Conservation (phyloP, 2,797 vertebrate species). For the Spheniscus humboldti region DNA sequence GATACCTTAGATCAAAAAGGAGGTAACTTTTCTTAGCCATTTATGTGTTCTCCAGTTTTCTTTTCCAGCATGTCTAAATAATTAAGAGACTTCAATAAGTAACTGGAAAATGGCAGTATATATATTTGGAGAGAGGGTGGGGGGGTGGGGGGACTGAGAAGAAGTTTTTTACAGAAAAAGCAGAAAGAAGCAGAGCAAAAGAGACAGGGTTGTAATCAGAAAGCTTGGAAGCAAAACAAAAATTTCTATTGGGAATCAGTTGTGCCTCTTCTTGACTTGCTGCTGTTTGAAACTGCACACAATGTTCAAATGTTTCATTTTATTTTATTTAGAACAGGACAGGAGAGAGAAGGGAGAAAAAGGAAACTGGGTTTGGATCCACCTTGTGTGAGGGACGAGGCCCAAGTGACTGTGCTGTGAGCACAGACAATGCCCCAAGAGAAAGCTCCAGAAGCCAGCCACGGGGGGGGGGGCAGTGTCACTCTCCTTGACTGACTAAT, state of each 20-base stretch:
- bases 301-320: not conserved
- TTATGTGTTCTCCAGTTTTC: not conserved
- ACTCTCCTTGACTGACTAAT: too few species aligned
- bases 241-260: not conserved
- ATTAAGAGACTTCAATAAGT: not conserved
- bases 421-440: too few species aligned
- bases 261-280: not conserved
- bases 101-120: not conserved
- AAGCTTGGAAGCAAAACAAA: not conserved
- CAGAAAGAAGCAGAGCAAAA: not conserved
- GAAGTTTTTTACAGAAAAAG: not conserved
- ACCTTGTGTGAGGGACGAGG: too few species aligned
- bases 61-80: not conserved
- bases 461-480: too few species aligned
- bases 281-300: not conserved
- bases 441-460: too few species aligned
- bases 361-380: not conserved
- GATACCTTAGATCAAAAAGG: not conserved
- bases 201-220: not conserved
- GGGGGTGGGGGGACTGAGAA: not conserved
- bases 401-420: too few species aligned
- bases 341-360: not conserved
- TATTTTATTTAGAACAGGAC: not conserved
- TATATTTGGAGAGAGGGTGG: not conserved
- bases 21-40: not conserved